Evolutionary conservation across 2,113 vertebrate genomes (phyloP).

Genomic region (Grammomys dolichurus): DNA sequence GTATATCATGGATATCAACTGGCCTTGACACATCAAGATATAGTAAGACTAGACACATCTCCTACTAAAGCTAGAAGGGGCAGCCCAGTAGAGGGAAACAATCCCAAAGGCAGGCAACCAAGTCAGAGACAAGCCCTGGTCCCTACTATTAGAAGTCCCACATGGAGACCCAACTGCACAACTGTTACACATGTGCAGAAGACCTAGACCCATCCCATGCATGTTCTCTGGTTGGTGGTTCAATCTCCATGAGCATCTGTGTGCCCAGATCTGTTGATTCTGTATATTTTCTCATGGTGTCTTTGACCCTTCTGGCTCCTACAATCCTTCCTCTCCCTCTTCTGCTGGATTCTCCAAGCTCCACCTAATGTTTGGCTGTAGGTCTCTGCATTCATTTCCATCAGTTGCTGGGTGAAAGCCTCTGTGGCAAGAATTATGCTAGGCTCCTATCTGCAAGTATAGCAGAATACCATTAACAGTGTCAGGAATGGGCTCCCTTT

Average conservation of each 20-base stretch:
- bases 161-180: background rate
- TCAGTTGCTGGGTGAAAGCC: background rate
- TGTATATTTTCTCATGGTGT: background rate
- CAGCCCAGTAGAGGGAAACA: background rate
- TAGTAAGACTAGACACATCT: background rate
- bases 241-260: background rate
- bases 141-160: background rate
- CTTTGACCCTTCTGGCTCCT: background rate
- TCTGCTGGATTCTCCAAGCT: background rate
- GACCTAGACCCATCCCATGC: background rate
- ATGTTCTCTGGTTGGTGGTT: background rate
- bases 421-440: background rate
- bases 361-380: background rate
- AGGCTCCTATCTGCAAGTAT: background rate
- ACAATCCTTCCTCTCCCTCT: background rate
- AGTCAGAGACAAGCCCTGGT: background rate
- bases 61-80: background rate
- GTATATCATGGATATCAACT: background rate
- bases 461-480: background rate
- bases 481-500: background rate
- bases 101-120: background rate
- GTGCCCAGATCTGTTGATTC: background rate
- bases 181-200: background rate
- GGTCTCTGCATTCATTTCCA: background rate
- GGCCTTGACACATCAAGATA: background rate